Base-by-base conservation (phyloP, 2,113 vertebrate species). In the Daubentonia madagascariensis region DNA sequence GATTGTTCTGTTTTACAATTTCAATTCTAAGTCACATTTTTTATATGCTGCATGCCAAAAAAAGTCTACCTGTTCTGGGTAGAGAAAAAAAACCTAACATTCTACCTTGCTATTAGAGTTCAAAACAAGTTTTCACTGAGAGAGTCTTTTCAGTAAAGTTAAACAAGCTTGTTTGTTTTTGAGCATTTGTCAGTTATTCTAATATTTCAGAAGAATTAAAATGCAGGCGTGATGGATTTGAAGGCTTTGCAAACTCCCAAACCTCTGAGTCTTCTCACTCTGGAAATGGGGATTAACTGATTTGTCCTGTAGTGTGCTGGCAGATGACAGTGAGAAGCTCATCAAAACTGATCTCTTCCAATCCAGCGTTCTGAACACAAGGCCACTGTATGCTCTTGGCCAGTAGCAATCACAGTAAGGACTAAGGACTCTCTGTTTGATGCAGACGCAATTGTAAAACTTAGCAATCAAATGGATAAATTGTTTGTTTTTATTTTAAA, bases 31-130 rank as follows among this genome's bases (percentile, higher is more conserved):
- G 59, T 81, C 50, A 5, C 90, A 68, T 81, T 85, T n/a, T 95
- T 80, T 54, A 90, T 68, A 90, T 76, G 98, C 96, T 95, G 94
- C 93, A 92, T 97, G 98, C 98, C 97, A 95, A 88, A 97, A 67
- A 85, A 9, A n/a, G n/a, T 2, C 70, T 78, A 45, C 94, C 79
- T 92, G 11, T 52, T 72, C 32, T 25, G 45, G 50, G 54, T 25
- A 72, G 61, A 59, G 67, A 40, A 16, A 61, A 32, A n/a, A 70
- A 68, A 54, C 6, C n/a, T 11, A 94, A n/a, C 18, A 43, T 12
- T 32, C 76, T 32, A 54, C 63, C 50, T 67, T 78, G 23, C 32
- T 50, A 5, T 40, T 57, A 3, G 20, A 91, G 70, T 48, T 59
- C 84, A 57, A 22, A 32, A 32, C 32, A n/a, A 12, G 52, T 40